A percentile compares a stretch with the other conserved stretches of the same genome.
These are phyloP conservation scores for Phymatocera aterrima DNA, from an alignment of 2,888 invertebrate species.

Conservation along the genomic window DNA sequence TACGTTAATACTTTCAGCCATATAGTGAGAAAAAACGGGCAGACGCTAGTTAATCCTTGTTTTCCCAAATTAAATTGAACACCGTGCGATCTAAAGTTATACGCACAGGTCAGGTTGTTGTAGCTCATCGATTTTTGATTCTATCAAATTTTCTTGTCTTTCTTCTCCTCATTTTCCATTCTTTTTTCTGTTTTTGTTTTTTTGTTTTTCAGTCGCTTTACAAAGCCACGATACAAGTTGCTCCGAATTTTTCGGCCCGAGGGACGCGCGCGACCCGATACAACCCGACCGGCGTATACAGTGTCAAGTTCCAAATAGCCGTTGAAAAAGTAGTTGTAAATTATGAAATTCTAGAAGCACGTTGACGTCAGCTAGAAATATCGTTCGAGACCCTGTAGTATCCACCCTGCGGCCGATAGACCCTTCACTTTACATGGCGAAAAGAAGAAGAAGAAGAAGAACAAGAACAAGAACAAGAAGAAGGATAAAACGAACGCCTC, in stretches of 20 bases:
- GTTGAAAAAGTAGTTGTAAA: slow-evolving; percentile 28
- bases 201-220: not conserved
- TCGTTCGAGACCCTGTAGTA: slow-evolving; percentile 5
- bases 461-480: no score
- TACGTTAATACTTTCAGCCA: slow-evolving; percentile 48
- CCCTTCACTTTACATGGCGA: slow-evolving; percentile 34
- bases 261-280: not conserved
- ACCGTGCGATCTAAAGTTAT: not conserved
- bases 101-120: not conserved
- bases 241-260: not conserved
- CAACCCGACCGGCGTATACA: no score
- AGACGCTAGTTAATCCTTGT: not conserved
- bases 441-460: no score
- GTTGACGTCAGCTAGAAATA: not conserved
- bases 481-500: no score
- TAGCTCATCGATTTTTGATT: not conserved
- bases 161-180: not conserved
- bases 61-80: not conserved
- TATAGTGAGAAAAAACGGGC: not conserved
- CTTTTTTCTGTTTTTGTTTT: no score
- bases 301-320: slow-evolving; percentile 16
- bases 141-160: not conserved
- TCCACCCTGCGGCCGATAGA: slow-evolving; percentile 49
- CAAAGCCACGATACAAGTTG: not conserved
- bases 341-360: slow-evolving; percentile 20